phyloP scores from a whole-genome alignment of 2,113 vertebrate genomes.

The Myiozetetes cayanensis region DNA sequence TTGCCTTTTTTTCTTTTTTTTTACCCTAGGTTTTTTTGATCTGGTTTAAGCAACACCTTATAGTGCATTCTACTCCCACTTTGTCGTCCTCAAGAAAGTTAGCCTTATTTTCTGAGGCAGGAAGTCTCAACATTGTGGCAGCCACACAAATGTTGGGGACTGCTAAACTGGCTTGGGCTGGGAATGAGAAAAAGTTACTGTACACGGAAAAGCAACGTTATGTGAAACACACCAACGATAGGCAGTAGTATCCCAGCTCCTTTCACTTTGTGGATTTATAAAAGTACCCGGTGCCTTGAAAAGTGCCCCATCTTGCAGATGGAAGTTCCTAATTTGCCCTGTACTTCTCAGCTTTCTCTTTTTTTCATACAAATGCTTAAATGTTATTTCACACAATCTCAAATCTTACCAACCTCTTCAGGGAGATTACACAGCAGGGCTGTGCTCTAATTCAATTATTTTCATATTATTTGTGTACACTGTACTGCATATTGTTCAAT shows the following conservation, averaged over 20 bases:
- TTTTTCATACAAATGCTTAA: not conserved
- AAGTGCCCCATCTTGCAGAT: not conserved
- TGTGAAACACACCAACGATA: accelerated
- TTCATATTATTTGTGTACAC: not conserved
- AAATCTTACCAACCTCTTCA: not conserved
- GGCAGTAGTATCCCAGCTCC: not conserved
- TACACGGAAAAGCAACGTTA: not conserved
- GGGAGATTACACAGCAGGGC: not conserved
- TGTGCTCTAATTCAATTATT: not conserved
- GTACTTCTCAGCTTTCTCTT: not conserved
- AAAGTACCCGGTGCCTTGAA: not conserved
- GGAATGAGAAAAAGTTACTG: not conserved
- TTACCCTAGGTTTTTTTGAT: not conserved
- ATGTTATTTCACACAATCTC: not conserved
- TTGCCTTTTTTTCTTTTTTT: not conserved
- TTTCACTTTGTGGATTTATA: not conserved
- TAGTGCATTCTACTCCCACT: not conserved
- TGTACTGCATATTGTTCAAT: not conserved
- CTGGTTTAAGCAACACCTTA: not conserved
- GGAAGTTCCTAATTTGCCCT: not conserved
- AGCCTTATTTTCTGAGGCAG: not conserved
- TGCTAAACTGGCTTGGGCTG: not conserved
- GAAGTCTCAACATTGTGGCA: not conserved
- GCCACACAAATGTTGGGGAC: not conserved
- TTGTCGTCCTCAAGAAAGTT: not conserved